Percentiles rank a stretch among this genome's conserved stretches.
Evolutionary conservation across 2,113 vertebrate genomes (phyloP).

Genomic region (western clawed frog (Xenopus tropicalis)): DNA sequence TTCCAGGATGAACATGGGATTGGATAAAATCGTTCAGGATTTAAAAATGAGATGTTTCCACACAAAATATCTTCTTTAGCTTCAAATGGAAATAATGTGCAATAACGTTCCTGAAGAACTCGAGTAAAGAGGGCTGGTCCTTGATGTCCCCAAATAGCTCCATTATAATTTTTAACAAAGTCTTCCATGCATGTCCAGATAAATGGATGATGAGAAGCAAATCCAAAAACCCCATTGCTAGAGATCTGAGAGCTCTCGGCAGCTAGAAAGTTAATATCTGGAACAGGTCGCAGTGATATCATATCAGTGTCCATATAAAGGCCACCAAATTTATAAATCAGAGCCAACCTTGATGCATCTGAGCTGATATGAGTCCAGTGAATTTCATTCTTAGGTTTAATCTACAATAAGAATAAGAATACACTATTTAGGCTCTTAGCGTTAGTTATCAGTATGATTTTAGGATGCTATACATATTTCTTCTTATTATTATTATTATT

Average conservation of each 20-base stretch:
- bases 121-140: constrained; percentile 64
- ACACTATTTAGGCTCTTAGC: no score
- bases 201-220: constrained; percentile 61
- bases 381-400: constrained; percentile 55
- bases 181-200: no score
- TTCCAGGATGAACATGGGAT: background rate
- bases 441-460: no score
- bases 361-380: constrained; percentile 66
- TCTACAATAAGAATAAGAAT: constrained; percentile 44
- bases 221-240: constrained; percentile 71
- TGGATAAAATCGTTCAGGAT: constrained; percentile 47
- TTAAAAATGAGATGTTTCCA: constrained; percentile 65
- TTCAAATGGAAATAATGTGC: constrained; percentile 54
- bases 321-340: constrained; percentile 69
- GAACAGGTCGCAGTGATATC: constrained; percentile 68
- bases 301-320: constrained; percentile 72
- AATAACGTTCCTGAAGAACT: constrained; percentile 61
- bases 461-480: no score
- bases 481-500: no score
- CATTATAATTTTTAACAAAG: no score
- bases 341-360: constrained; percentile 61
- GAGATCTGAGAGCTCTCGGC: constrained; percentile 58
- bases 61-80: constrained; percentile 60
- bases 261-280: constrained; percentile 61
- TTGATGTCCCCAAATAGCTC: no score